Evolutionary conservation across 2,797 vertebrate species (phyloP).

Genomic region (Platyrinchus mystaceus): DNA sequence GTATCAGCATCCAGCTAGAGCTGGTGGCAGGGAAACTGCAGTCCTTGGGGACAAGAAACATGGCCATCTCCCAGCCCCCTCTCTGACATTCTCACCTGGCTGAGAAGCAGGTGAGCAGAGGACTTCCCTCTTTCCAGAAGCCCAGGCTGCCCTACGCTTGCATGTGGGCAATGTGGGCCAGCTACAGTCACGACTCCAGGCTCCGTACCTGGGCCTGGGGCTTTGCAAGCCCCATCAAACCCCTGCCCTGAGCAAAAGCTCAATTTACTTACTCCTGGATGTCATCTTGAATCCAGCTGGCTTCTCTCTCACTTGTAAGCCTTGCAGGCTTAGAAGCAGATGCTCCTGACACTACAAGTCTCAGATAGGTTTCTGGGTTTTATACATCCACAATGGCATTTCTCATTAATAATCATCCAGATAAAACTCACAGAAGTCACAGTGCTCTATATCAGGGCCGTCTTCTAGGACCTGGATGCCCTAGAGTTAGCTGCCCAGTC

Average conservation of each 20-base stretch:
- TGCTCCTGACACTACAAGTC: not conserved
- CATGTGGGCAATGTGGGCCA: rapidly evolving
- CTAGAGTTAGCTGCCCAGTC: not conserved
- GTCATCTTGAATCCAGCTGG: not conserved
- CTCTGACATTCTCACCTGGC: not conserved
- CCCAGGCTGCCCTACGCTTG: not conserved
- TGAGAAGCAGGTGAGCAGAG: not conserved
- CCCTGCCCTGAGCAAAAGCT: rapidly evolving
- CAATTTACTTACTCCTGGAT: not conserved
- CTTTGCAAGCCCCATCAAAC: not conserved
- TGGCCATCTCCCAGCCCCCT: not conserved
- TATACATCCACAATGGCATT: rapidly evolving
- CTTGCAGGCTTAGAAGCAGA: not conserved
- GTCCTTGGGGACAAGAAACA: not conserved
- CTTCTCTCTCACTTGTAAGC: not conserved
- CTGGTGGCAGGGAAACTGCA: rapidly evolving
- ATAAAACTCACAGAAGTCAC: not conserved
- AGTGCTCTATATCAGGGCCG: not conserved
- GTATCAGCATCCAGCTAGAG: not conserved
- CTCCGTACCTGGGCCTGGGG: rapidly evolving
- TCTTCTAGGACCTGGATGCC: not conserved
- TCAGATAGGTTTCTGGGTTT: not conserved
- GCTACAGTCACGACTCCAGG: not conserved
- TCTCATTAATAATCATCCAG: not conserved
- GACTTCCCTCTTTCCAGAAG: not conserved